Evolutionary conservation across 2,797 vertebrate genomes (phyloP), one percentile per base, ranked within the genome.

Genomic region (Kryptolebias ocellatus): DNA sequence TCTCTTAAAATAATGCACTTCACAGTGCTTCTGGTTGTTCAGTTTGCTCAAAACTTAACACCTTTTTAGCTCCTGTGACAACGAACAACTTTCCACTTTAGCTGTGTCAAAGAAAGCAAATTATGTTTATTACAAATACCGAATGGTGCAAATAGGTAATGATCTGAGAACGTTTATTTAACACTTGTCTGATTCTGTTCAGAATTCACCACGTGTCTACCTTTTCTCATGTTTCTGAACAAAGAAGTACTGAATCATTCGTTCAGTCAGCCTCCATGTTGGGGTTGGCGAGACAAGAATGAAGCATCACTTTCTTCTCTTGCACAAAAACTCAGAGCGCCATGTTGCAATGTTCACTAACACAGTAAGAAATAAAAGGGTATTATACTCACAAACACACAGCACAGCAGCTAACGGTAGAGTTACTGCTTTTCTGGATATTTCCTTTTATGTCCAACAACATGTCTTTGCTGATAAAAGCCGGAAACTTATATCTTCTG

Each of bases 121-220:
- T 47, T 2, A 58, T 28, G 42, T 52, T 58, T 15, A 34, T 73
- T 50, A 52, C 56, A 20, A 57, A 67, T 52, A 20, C 1, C 49
- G 34, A 76, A 76, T 54, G 31, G 80, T 56, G 34, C 74, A 67
- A 39, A 74, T 63, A 83, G 75, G 73, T 72, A 73, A 84, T 81
- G 74, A 87, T 84, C 51, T 76, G 82, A 83, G 70, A 85, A 86
- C 63, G 70, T 94, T 92, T 92, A 92, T 93, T 92, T 76, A 70
- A 84, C 85, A 46, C 79, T 86, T 80, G 74, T 74, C 74, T 77
- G 59, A 61, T 72, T 80, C 70, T 67, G 47, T 64, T 80, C 55
- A 70, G 72, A 79, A 81, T 73, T 68, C 57, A 67, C 47, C 6
- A 53, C 72, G 62, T 14, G 20, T 24, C 20, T 24, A 24, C 20